Conservation (phyloP, 2,797 vertebrate species). For the Oophaga sylvatica region DNA sequence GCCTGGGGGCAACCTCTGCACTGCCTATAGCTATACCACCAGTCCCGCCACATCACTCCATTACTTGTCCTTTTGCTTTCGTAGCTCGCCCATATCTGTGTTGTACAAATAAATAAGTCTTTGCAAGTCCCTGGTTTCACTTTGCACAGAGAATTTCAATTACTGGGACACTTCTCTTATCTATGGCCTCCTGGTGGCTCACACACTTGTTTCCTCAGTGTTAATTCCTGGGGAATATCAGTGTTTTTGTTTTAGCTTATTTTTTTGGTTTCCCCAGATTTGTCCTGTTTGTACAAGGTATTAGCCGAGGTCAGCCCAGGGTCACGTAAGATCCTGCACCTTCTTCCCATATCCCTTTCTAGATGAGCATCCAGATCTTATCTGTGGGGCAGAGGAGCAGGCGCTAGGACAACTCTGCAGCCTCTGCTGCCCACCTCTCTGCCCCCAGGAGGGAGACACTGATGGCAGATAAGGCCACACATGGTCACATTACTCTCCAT, state of each 20-base stretch:
- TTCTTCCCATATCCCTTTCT: slow-evolving; percentile 41
- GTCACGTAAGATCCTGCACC: slow-evolving; percentile 41
- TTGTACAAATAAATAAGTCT: slow-evolving; percentile 13
- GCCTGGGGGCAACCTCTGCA: not conserved
- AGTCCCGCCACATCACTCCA: not conserved
- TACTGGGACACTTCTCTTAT: slow-evolving; percentile 40
- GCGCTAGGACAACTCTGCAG: slow-evolving; percentile 19
- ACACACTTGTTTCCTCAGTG: slow-evolving; percentile 49
- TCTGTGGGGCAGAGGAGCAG: slow-evolving; percentile 35
- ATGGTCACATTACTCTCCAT: slow-evolving; percentile 48
- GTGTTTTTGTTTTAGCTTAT: slow-evolving; percentile 56
- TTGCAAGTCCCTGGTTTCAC: not conserved
- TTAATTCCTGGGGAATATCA: slow-evolving; percentile 49
- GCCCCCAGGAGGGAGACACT: slow-evolving; percentile 53
- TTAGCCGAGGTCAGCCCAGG: slow-evolving; percentile 52
- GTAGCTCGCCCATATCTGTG: slow-evolving; percentile 11
- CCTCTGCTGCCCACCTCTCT: slow-evolving; percentile 17
- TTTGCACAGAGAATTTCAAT: slow-evolving; percentile 32
- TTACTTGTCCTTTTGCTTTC: not conserved
- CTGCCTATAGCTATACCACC: not conserved
- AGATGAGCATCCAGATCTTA: slow-evolving; percentile 55
- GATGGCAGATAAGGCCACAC: slow-evolving; percentile 59
- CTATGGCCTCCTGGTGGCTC: slow-evolving; percentile 20
- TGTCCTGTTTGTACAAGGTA: slow-evolving; percentile 57
- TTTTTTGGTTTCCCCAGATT: slow-evolving; percentile 38